These are phyloP conservation scores for Lysandra coridon DNA, from an alignment of 2,888 invertebrate species.

Conservation along the genomic window DNA sequence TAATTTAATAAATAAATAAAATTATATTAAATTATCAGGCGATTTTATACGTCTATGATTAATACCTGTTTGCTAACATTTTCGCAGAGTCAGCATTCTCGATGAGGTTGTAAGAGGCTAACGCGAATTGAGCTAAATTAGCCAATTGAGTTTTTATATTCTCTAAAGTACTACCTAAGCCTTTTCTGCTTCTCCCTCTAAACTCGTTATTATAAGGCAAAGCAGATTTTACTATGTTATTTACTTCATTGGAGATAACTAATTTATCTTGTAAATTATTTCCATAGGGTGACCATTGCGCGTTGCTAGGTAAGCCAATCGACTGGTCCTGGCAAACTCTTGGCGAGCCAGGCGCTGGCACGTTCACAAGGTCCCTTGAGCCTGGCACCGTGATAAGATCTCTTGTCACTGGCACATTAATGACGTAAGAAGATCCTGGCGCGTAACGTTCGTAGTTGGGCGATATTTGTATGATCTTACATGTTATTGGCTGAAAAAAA, in stretches of 20 bases:
- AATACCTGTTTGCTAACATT: constrained; percentile 47
- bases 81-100: constrained; percentile 42
- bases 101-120: constrained; percentile 7
- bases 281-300: neutral
- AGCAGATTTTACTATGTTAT: neutral
- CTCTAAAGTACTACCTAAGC: constrained; percentile 22
- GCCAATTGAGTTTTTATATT: constrained; percentile 12
- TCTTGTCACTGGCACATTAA: neutral
- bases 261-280: neutral
- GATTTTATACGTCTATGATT: neutral
- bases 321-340: neutral
- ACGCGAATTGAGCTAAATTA: constrained; percentile 18
- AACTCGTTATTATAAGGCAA: neutral
- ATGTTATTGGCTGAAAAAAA: constrained; percentile 44
- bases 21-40: neutral
- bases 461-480: constrained; percentile 42
- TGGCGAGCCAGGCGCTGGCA: neutral
- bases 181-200: neutral
- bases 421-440: constrained; percentile 33
- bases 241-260: neutral
- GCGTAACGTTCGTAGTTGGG: constrained; percentile 39
- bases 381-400: neutral
- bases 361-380: neutral
- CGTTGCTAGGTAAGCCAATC: neutral
- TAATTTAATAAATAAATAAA: neutral